phyloP scores from a whole-genome alignment of 2,888 invertebrate species.

The Elmis aenea region DNA sequence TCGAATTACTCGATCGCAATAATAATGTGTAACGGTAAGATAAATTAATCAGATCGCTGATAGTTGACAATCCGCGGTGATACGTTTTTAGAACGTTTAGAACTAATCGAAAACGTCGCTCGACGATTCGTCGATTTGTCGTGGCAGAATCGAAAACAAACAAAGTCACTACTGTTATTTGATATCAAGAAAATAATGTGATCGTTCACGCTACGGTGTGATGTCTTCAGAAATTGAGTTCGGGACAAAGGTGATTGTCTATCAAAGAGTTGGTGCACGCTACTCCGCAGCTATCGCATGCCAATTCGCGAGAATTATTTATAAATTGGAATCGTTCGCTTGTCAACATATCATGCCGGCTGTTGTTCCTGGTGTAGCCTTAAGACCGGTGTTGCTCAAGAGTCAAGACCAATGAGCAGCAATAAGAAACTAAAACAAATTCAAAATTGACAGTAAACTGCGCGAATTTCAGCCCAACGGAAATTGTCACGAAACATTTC shows the following conservation, averaged over 20 bases:
- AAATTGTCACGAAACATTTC: conserved; percentile 41
- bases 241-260: conserved; percentile 14
- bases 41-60: too few species aligned
- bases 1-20: too few species aligned
- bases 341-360: conserved; percentile 46
- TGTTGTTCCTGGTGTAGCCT: too few species aligned
- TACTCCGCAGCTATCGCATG: conserved; percentile 24
- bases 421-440: too few species aligned
- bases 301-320: conserved; percentile 23
- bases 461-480: conserved; percentile 24
- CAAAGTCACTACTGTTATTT: conserved; percentile 1
- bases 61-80: neutral
- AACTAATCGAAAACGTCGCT: neutral
- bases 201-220: conserved; percentile 18
- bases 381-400: conserved; percentile 14
- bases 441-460: too few species aligned
- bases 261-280: conserved; percentile 19
- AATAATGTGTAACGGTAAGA: too few species aligned
- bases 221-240: conserved; percentile 14
- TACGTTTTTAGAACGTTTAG: neutral
- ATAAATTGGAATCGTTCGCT: conserved; percentile 37
- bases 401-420: neutral
- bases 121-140: neutral
- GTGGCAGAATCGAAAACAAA: conserved; percentile 8
- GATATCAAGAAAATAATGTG: conserved; percentile 15